Base-by-base conservation (phyloP, 2,797 vertebrate genomes). In the Crenichthys baileyi region DNA sequence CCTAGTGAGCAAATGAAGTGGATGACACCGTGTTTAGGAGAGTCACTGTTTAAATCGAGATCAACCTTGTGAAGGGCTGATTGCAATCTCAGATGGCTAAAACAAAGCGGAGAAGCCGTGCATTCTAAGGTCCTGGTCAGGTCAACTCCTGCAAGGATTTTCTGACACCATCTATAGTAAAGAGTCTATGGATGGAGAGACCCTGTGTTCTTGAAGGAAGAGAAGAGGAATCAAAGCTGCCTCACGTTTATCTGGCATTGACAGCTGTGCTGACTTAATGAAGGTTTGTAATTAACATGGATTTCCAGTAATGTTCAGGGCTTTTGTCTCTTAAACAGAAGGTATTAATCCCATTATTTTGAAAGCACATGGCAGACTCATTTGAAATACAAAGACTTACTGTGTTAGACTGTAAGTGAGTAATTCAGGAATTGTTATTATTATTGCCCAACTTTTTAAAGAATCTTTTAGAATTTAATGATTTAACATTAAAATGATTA, bases 231-330 rank as follows among this genome's bases (percentile, higher is more conserved):
- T 96, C 93, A 96, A 97, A 94, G 87, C 70, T 16, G 87, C 80
- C 87, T 87, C 88, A 90, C 92, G 93, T 96, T 96, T 96, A 95
- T 97, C 96, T 97, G 82, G 74, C 94, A 91, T 96, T 90, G 95
- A 95, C 96, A 97, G 95, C 96, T 96, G 96, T 94, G 88, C 91
- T 76, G 84, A 95, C 91, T 95, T 96, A 97, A 97, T 96, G 92
- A 95, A 94, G 88, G 91, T 94, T 95, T 95, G 92, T 94, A 96
- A 97, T 96, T 96, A 95, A 93, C 91, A 95, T 96, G 93, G 94
- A 96, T 96, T 97, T 97, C 94, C 95, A 80, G 91, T 95, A 96
- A 96, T 95, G 93, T 92, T 93, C 87, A 77, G 65, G 81, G 93
- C 91, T 96, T 95, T 96, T 96, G 95, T 95, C 94, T 97, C 93